These are phyloP conservation scores for Todus mexicanus DNA, from an alignment of 2,797 vertebrate species.

Conservation along the genomic window DNA sequence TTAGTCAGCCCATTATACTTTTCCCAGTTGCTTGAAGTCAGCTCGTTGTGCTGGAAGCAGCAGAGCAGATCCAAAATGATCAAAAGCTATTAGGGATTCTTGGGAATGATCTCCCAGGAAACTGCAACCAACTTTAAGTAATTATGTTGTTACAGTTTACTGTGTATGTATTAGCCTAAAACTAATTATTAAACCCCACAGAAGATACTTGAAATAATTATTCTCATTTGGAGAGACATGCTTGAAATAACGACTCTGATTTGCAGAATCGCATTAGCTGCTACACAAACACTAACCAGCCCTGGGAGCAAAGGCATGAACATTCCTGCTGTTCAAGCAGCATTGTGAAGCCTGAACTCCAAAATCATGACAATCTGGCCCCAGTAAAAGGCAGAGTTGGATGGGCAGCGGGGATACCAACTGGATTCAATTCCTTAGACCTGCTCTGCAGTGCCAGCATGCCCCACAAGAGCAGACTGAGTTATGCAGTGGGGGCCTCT, in stretches of 20 bases:
- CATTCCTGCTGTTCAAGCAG: background rate
- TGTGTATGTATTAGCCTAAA: background rate
- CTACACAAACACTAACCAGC: fast-evolving
- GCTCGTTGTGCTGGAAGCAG: background rate
- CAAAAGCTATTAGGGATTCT: background rate
- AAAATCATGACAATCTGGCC: background rate
- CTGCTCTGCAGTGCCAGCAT: background rate
- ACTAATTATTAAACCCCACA: slow-evolving; percentile 12
- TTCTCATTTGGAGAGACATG: background rate
- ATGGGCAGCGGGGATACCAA: fast-evolving
- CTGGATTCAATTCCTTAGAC: background rate
- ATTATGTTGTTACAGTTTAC: slow-evolving; percentile 20
- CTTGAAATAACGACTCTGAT: background rate
- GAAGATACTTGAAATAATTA: slow-evolving; percentile 21
- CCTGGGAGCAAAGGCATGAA: background rate
- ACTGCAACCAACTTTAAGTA: background rate
- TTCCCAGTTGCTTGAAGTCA: background rate
- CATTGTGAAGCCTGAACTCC: background rate
- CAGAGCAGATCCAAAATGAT: background rate
- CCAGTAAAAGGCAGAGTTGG: background rate
- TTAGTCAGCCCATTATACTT: background rate
- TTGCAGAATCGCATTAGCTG: background rate
- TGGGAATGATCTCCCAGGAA: background rate
- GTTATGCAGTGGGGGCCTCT: fast-evolving
- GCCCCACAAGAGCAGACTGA: background rate